These are phyloP conservation scores for Dissostichus mawsoni DNA, from an alignment of 2,113 vertebrate species.

Conservation along the genomic window DNA sequence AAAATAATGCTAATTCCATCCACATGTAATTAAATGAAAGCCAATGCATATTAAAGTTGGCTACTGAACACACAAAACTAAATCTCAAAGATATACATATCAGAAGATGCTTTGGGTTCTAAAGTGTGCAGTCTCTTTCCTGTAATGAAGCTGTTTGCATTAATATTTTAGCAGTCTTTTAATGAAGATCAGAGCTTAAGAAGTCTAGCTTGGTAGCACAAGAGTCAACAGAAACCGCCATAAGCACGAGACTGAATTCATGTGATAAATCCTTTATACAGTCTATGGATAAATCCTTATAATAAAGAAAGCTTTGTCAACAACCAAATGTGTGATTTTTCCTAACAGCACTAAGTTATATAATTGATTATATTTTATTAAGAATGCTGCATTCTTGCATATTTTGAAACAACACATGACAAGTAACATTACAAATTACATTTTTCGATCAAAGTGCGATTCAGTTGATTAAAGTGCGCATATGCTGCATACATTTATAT, in stretches of 20 bases:
- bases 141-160: background rate
- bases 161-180: background rate
- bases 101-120: background rate
- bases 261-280: conserved; percentile 38
- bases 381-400: background rate
- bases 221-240: conserved; percentile 9
- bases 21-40: background rate
- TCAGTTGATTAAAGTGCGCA: background rate
- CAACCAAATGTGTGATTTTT: conserved; percentile 24
- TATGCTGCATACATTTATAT: background rate
- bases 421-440: background rate
- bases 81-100: background rate
- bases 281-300: conserved; percentile 8
- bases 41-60: background rate
- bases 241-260: conserved; percentile 39
- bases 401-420: background rate
- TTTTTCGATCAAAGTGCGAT: background rate
- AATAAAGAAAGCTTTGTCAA: conserved; percentile 57
- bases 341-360: conserved; percentile 6
- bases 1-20: background rate
- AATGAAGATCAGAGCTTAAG: conserved; percentile 13
- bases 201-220: conserved; percentile 5
- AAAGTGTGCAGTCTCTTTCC: background rate
- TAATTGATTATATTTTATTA: conserved; percentile 8
- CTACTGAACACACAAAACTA: background rate